Conservation (phyloP, 2,113 vertebrate genomes). For the Clinocottus analis region DNA sequence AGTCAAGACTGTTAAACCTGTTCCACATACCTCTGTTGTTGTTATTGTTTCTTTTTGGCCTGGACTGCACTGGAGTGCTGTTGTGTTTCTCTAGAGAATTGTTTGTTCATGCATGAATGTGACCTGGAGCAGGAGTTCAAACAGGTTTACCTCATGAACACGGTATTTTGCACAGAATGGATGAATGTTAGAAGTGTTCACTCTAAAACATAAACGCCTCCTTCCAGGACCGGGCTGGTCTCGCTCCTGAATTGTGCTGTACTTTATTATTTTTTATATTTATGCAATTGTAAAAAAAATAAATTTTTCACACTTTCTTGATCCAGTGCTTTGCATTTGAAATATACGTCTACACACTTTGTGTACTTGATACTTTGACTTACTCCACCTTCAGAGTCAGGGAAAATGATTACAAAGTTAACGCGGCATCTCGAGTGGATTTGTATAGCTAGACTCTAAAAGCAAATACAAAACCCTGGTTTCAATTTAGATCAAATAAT, state of each 20-base stretch:
- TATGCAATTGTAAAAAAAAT: conserved; percentile 49
- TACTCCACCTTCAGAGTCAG: too few relatives aligned
- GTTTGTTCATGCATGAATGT: conserved; percentile 23
- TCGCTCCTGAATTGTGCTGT: conserved; percentile 46
- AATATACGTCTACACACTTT: not conserved
- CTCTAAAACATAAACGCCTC: conserved; percentile 23
- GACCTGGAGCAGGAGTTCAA: not conserved
- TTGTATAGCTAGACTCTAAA: not conserved
- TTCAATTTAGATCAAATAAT: conserved; percentile 59
- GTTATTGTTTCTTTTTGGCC: not conserved
- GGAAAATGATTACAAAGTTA: too few relatives aligned
- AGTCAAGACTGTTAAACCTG: not conserved
- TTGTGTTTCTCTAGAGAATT: not conserved
- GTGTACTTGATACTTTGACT: too few relatives aligned
- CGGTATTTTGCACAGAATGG: conserved; percentile 52
- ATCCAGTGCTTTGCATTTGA: not conserved
- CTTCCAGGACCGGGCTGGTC: conserved; percentile 72
- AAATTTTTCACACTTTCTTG: conserved; percentile 28
- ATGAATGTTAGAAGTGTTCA: conserved; percentile 24
- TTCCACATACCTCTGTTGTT: not conserved
- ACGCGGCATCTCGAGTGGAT: too few relatives aligned
- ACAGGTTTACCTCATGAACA: not conserved
- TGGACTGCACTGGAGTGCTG: not conserved
- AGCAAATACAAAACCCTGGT: not conserved
- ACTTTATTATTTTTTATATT: conserved; percentile 44